Percentiles rank a stretch among this genome's conserved stretches.
Conservation (phyloP, 2,113 vertebrate species). For the Syrmaticus mikado region DNA sequence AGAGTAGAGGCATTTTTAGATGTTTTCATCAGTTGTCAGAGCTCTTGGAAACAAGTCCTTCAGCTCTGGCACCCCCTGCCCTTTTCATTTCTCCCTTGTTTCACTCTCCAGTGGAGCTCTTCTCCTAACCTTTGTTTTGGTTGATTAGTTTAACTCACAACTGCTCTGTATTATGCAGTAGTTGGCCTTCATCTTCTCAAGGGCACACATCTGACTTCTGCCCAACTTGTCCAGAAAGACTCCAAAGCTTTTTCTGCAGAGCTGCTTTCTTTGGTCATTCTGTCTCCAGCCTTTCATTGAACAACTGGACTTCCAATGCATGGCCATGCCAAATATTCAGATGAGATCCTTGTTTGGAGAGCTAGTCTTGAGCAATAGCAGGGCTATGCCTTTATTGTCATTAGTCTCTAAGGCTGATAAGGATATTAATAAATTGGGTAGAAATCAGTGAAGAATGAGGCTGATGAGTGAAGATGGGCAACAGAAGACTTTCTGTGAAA, state of each 20-base stretch:
- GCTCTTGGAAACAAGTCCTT: neutral
- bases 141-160: neutral
- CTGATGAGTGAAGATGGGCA: neutral
- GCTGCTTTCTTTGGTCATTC: neutral
- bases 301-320: neutral
- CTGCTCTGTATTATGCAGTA: neutral
- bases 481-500: neutral
- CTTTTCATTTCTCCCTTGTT: neutral
- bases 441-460: neutral
- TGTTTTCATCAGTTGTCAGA: neutral
- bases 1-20: neutral
- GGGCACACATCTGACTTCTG: neutral
- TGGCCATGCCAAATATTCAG: neutral
- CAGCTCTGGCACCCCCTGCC: neutral
- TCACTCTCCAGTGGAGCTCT: neutral
- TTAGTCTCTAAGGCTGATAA: neutral
- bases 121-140: neutral
- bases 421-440: neutral
- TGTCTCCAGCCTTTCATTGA: accelerated
- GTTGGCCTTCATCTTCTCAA: neutral
- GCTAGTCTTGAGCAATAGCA: neutral
- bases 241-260: neutral
- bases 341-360: neutral
- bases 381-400: neutral
- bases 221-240: neutral